Evolutionary conservation across 53 echinoderm and acorn worm species (phyloP).

Genomic region (Paelopatides confundens): DNA sequence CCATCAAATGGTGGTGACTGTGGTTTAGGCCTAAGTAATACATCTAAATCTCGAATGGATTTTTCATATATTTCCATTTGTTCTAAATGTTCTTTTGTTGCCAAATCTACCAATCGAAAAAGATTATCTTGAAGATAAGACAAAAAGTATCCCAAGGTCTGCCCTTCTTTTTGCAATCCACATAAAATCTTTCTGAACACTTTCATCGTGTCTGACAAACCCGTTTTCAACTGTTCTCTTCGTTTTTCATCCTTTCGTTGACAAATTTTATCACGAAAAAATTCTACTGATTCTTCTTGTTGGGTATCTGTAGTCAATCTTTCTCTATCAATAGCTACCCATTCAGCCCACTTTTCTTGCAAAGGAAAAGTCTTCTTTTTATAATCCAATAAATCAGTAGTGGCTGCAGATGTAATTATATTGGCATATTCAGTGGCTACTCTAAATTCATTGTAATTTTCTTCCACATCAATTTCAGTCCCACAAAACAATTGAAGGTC

Average conservation of each 20-base stretch:
- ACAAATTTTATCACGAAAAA: background rate
- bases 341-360: background rate
- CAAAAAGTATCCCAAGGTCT: background rate
- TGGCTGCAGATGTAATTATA: background rate
- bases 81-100: background rate
- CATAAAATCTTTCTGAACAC: background rate
- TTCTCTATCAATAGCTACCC: constrained; percentile 7
- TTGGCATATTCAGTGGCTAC: background rate
- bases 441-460: background rate
- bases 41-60: background rate
- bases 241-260: background rate
- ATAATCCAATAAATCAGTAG: background rate
- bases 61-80: background rate
- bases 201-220: background rate
- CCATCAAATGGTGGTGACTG: background rate
- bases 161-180: background rate
- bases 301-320: background rate
- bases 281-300: background rate
- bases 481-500: background rate
- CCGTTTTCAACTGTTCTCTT: background rate
- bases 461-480: background rate
- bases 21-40: background rate
- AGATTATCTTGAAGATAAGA: background rate
- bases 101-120: background rate
- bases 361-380: constrained; percentile 14